Base-by-base conservation (phyloP, 1,140 invertebrate genomes). In the Zelostemma sp. region DNA sequence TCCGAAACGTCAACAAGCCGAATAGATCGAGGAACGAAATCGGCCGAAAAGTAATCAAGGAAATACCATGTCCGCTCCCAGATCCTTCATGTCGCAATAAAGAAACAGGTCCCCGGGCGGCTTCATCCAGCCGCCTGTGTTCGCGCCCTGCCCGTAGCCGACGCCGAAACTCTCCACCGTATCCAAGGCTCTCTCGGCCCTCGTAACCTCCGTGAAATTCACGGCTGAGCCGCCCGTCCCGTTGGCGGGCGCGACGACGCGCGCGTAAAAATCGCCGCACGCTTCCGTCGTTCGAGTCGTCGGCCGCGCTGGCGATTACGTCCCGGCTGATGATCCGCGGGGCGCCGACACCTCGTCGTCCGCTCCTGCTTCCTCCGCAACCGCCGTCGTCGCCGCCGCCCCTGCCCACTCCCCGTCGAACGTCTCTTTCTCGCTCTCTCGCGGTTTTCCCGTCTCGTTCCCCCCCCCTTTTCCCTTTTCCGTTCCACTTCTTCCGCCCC, bases 21-120 rank as follows among this genome's bases (percentile, higher is more conserved):
- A n/a, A n/a, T n/a, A n/a, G n/a, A n/a, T n/a, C n/a, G n/a, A n/a
- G n/a, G n/a, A n/a, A 11, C 35, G 35, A 11, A 15, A 40, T 6
- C 35, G n/a, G 5, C n/a, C 14, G 40, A 43, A 43, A 43, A 43
- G 15, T 16, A 43, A 12, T 12, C 40, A 15, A 12, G 40, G 45
- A 61, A 75, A 86, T 86, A 91, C 90, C 90, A 91, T 91, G 85
- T 91, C 90, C 81, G 90, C 89, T 87, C 90, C 90, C 88, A 91
- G 90, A 86, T 91, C 89, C 82, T 90, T 91, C 89, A 91, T 91
- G 86, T 91, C 88, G 83, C 88, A 85, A 82, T 89, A 87, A 80
- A 89, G 89, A 86, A 90, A 89, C 81, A 90, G 87, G 80, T 89
- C 89, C 87, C 88, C 88, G 87, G 89, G 88, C 85, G 89, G 89